Evolutionary conservation across 2,888 invertebrate species (phyloP), one percentile per base, ranked within the genome.

Genomic region (Eristalinus aeneus): DNA sequence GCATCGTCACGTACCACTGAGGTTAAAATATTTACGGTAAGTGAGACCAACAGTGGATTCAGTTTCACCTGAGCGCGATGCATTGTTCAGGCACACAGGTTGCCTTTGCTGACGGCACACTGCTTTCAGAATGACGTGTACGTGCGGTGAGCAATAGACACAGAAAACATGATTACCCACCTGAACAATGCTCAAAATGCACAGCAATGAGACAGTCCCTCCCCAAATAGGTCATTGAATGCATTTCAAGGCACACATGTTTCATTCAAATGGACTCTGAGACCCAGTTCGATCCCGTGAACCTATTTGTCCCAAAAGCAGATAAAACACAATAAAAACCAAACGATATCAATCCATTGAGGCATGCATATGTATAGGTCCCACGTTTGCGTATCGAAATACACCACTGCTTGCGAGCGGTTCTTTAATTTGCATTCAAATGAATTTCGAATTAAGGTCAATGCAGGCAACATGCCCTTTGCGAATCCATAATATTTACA

Each of bases 361-460:
- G 8, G 16, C 46, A 46, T 46, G 8, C 46, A 46, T 46, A 46
- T 46, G 46, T 46, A 46, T 46, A n/a, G 0, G 16, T n/a, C 27
- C 23, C 31, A 4, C n/a, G 6, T n/a, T 5, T 27, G 53, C 32
- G 10, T 32, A 27, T 16, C 71, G 23, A 69, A 76, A 71, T 61
- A 27, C 12, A 20, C 39, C 75, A 60, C 81, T 76, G 75, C 27
- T 56, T 23, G 61, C 60, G 67, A 20, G 46, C 71, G 54, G 61
- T 64, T 10, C 54, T 23, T 22, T 34, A 27, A 80, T 82, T 86
- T 77, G 73, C 77, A 82, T 82, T 82, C 67, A 39, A 46, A 77
- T 82, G 82, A 82, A 86, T 86, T 64, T 73, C 60, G 65, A 86
- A 86, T 86, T 74, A 74, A 74, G 86, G 86, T 86, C 86, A 86